Percentiles rank a stretch among this genome's conserved stretches.
These are phyloP conservation scores for Nymphalis io DNA, from an alignment of 1,140 invertebrate species.

Conservation along the genomic window DNA sequence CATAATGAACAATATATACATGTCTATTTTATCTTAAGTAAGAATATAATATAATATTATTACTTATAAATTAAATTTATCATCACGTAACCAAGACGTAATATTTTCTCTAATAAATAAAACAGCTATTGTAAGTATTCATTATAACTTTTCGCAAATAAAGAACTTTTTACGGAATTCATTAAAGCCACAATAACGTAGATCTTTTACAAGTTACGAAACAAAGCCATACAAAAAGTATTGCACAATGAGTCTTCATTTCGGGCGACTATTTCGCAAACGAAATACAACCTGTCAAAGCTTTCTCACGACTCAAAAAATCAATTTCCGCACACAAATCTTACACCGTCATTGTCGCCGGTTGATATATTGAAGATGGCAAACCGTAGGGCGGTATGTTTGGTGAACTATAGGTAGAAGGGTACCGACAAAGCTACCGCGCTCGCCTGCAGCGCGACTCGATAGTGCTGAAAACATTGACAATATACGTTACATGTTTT, in stretches of 20 bases:
- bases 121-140: not conserved
- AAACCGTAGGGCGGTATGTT: slow-evolving; percentile 50
- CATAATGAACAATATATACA: too few relatives aligned
- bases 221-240: slow-evolving; percentile 30
- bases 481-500: slow-evolving; percentile 75
- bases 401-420: slow-evolving; percentile 45
- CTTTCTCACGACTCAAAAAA: slow-evolving; percentile 76
- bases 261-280: slow-evolving; percentile 34
- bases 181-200: not conserved
- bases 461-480: slow-evolving; percentile 72
- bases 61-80: too few relatives aligned
- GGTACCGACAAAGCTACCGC: slow-evolving; percentile 58
- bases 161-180: not conserved
- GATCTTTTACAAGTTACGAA: not conserved
- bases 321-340: slow-evolving; percentile 80
- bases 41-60: too few relatives aligned
- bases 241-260: slow-evolving; percentile 50
- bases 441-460: slow-evolving; percentile 54
- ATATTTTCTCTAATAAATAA: too few relatives aligned
- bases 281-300: slow-evolving; percentile 65
- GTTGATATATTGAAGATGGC: slow-evolving; percentile 68
- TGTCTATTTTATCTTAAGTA: too few relatives aligned
- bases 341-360: slow-evolving; percentile 69
- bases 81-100: too few relatives aligned
- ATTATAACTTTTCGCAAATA: not conserved